A percentile compares a stretch with the other conserved stretches of the same genome.
Conservation (phyloP, 64 coral and sea anemone species). For the Trachythela sp. region DNA sequence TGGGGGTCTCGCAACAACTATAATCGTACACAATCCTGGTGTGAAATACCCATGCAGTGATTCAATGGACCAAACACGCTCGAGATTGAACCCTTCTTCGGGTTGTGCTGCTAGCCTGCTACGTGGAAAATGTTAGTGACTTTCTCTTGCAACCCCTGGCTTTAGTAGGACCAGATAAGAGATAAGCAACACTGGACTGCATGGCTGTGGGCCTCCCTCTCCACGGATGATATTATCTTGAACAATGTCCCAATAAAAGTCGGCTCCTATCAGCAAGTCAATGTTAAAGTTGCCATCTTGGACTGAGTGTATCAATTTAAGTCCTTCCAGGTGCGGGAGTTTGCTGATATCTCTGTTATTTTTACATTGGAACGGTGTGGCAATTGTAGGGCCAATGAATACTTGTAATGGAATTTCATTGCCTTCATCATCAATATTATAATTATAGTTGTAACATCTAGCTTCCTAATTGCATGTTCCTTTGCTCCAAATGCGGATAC, state of each 20-base stretch:
- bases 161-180: conserved; percentile 21
- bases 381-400: neutral
- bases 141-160: conserved; percentile 41
- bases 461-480: neutral
- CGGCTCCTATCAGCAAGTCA: no score
- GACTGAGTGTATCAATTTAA: neutral
- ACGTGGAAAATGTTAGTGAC: conserved; percentile 14
- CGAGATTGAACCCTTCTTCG: neutral
- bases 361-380: neutral
- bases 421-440: neutral
- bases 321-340: neutral
- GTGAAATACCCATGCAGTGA: no score
- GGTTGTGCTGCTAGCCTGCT: neutral
- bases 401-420: neutral
- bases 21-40: neutral
- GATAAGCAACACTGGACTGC: conserved; percentile 18
- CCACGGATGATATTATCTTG: no score
- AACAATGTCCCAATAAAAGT: no score
- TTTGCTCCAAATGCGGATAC: neutral
- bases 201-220: neutral
- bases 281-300: no score
- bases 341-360: neutral
- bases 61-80: no score
- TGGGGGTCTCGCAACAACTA: neutral
- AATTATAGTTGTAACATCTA: neutral